Evolutionary conservation across 92 coral and sea anemone genomes (phyloP).

Genomic region (Phenganax subtilis): DNA sequence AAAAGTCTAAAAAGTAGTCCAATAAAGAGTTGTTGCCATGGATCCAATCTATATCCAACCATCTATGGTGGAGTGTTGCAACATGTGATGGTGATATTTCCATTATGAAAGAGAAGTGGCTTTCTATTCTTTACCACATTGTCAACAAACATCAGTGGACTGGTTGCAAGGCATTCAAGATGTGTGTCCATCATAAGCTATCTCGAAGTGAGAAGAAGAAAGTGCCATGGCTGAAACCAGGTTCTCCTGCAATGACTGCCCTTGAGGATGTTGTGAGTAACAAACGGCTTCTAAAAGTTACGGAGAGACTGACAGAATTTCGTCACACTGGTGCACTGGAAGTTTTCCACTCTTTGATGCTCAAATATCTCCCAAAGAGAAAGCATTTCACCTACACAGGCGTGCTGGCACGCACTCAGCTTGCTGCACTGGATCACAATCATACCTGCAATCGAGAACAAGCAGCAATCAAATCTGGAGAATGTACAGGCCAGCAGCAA

Average conservation of each 20-base stretch:
- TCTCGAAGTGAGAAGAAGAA: not conserved
- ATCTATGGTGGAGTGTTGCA: too few relatives aligned
- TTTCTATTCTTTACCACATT: not conserved
- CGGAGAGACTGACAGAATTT: too few relatives aligned
- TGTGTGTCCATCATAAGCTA: not conserved
- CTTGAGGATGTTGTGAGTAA: not conserved
- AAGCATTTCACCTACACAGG: conserved; percentile 41
- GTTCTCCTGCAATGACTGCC: not conserved
- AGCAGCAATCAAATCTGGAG: too few relatives aligned
- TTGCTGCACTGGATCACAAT: conserved; percentile 59
- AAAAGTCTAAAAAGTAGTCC: conserved; percentile 36
- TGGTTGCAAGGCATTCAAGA: not conserved
- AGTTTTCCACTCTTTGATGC: too few relatives aligned
- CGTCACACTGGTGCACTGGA: conserved; percentile 37
- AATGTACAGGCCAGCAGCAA: too few relatives aligned
- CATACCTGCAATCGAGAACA: not conserved
- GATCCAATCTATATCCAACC: conserved; percentile 46
- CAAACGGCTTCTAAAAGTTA: too few relatives aligned
- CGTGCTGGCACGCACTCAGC: conserved; percentile 50
- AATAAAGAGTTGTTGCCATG: conserved; percentile 48
- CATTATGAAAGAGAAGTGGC: not conserved
- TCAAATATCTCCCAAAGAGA: too few relatives aligned
- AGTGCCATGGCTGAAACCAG: conserved; percentile 5
- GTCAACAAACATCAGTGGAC: conserved; percentile 24
- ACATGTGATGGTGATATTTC: too few relatives aligned